Evolutionary conservation across 2,888 invertebrate species (phyloP).

Genomic region (Tipula helvola): DNA sequence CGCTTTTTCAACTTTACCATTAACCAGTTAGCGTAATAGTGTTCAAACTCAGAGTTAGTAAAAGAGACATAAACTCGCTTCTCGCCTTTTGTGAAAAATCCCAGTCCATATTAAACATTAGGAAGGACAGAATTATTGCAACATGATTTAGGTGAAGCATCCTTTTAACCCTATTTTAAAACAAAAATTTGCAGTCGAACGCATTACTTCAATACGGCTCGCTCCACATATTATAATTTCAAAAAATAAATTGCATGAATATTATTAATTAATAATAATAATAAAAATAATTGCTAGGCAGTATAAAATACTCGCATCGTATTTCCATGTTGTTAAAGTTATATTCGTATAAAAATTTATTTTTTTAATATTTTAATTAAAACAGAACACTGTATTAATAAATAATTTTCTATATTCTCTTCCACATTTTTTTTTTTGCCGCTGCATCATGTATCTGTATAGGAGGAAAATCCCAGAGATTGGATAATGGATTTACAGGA

Average conservation of each 20-base stretch:
- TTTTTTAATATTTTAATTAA: background rate
- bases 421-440: background rate
- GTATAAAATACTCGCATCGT: background rate
- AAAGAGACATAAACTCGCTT: too few species aligned
- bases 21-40: too few species aligned
- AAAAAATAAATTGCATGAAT: background rate
- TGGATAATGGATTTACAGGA: constrained; percentile 4
- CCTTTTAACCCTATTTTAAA: too few species aligned
- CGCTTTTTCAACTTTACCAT: too few species aligned
- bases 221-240: background rate
- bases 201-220: too few species aligned
- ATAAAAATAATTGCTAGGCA: background rate
- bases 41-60: too few species aligned
- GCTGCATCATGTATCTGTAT: background rate
- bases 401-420: background rate
- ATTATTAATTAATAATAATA: background rate
- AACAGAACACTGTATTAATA: background rate
- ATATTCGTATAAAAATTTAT: background rate
- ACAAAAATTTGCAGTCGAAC: too few species aligned
- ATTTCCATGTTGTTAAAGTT: background rate
- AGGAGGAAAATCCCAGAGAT: background rate
- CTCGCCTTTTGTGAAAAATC: too few species aligned
- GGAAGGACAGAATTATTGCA: too few species aligned
- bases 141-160: too few species aligned
- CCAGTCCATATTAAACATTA: too few species aligned